These are phyloP conservation scores for Clarias gariepinus DNA, from an alignment of 2,113 vertebrate genomes.

Conservation along the genomic window DNA sequence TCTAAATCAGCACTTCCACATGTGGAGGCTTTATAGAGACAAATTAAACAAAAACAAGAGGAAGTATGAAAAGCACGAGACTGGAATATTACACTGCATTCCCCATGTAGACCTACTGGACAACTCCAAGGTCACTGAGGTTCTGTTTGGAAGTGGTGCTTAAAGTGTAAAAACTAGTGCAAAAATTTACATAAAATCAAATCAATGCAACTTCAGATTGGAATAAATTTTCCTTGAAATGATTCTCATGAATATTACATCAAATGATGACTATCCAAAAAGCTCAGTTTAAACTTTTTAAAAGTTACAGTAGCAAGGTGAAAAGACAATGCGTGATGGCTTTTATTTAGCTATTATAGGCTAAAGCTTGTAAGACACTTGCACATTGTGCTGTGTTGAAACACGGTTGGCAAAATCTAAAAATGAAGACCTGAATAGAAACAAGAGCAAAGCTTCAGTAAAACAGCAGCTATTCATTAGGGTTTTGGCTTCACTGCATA, in stretches of 20 bases:
- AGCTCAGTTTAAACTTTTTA: neutral
- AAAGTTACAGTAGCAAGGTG: neutral
- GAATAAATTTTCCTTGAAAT: neutral
- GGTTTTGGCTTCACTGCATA: neutral
- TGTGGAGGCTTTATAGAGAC: neutral
- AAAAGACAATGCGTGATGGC: neutral
- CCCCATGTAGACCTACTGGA: too few species aligned
- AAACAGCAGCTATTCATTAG: neutral
- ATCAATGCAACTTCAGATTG: neutral
- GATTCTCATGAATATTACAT: neutral
- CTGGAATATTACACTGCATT: neutral
- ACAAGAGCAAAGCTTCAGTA: neutral
- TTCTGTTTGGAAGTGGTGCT: neutral
- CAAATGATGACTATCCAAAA: neutral
- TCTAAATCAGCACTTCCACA: constrained; percentile 4
- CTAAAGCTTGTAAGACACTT: neutral
- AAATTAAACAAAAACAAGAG: neutral
- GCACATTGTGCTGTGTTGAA: neutral
- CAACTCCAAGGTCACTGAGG: too few species aligned
- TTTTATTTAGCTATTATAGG: neutral
- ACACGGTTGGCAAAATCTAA: neutral
- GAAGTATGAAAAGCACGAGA: neutral
- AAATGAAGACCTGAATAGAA: neutral
- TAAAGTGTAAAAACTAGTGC: neutral
- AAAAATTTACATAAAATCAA: neutral